A percentile compares a stretch with the other conserved stretches of the same genome.
Evolutionary conservation across 2,113 vertebrate species (phyloP).

Genomic region (Nothoprocta pentlandii): DNA sequence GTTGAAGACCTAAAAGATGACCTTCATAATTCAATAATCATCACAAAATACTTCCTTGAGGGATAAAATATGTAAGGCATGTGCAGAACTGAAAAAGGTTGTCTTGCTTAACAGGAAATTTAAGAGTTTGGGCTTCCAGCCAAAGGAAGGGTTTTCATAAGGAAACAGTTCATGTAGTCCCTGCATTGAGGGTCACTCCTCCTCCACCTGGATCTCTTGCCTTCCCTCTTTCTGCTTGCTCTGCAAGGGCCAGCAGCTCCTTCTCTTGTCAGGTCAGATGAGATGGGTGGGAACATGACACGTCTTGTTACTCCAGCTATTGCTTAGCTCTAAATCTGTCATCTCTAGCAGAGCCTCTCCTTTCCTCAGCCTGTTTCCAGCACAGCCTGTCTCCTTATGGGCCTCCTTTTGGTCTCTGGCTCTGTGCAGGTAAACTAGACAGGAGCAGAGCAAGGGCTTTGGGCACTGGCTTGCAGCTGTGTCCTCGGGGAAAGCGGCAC

Average conservation of each 20-base stretch:
- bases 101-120: neutral
- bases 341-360: neutral
- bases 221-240: neutral
- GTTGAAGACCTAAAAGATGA: constrained; percentile 38
- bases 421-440: neutral
- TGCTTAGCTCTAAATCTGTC: fast-evolving
- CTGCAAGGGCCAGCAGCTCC: neutral
- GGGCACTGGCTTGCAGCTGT: neutral
- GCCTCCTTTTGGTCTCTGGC: neutral
- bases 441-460: neutral
- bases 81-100: neutral
- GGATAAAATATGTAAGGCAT: constrained; percentile 45
- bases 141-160: neutral
- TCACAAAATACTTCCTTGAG: constrained; percentile 37
- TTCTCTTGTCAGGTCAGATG: neutral
- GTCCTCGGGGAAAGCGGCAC: neutral
- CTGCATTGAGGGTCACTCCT: fast-evolving
- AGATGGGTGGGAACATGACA: neutral
- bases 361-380: neutral
- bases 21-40: constrained; percentile 56
- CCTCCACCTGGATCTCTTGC: neutral
- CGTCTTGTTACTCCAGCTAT: neutral
- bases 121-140: neutral
- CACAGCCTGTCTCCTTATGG: neutral
- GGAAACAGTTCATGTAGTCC: neutral